Base-by-base conservation (phyloP, 2,888 invertebrate genomes). In the Lochmaea capreae region DNA sequence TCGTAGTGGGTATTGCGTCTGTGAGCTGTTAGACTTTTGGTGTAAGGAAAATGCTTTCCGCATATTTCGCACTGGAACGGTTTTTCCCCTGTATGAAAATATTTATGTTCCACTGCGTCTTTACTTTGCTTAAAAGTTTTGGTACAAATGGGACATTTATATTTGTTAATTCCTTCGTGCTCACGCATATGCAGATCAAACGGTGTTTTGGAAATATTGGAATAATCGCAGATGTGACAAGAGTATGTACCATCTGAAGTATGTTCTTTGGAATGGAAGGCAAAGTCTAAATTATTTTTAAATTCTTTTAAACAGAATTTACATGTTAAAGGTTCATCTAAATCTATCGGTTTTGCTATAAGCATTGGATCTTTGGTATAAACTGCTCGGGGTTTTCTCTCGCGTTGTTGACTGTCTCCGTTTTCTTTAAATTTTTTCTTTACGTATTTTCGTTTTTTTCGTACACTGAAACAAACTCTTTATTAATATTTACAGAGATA, bases 1-100 rank as follows among this genome's bases (percentile, higher is more conserved):
- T 88, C 87, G 3, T 89, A 89, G 66, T 90, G 90, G 0, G 87
- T 85, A 0, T 85, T 83, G 49, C 86, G 87, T 1, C 86, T 84
- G 72, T 90, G 90, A 0, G 88, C 83, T 5, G 87, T 86, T 11
- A 90, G 79, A 76, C 89, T 89, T 78, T 89, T 89, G n/a, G 84
- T 83, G 71, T 82, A 82, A 43, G 88, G 87, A 70, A 89, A 89
- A 16, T 87, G 87, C 72, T 89, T 89, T 74, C 88, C 87, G 79
- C 89, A 89, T 14, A 88, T 87, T 75, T 89, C 88, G 81, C 89
- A 89, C 77, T 88, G 88, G 81, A 89, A 89, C 54, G 88, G 88
- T 76, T 88, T 84, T 54, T 84, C 84, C 3, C 83, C 81, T 33
- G 82, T 83, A 70, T 84, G 85, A 33, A 82, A 82, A 58, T 82